phyloP scores from a whole-genome alignment of 2,888 invertebrate species.

The Microchrysa polita region DNA sequence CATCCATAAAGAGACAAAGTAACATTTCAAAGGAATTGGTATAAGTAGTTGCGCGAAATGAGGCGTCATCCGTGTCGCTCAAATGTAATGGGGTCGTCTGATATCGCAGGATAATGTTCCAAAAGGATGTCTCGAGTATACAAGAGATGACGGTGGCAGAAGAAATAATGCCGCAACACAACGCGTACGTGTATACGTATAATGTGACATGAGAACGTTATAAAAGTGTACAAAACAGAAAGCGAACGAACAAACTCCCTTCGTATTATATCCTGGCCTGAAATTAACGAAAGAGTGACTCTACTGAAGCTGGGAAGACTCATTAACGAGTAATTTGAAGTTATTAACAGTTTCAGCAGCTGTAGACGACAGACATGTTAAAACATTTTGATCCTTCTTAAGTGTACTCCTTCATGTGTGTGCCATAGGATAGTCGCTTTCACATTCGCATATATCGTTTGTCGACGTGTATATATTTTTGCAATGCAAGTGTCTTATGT shows the following conservation, averaged over 20 bases:
- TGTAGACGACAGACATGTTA: neutral
- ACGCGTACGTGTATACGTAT: too few species aligned
- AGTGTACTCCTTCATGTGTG: too few species aligned
- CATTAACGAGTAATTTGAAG: constrained; percentile 2
- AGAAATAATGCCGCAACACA: too few species aligned
- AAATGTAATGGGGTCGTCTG: constrained; percentile 30
- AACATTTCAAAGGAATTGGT: constrained; percentile 12
- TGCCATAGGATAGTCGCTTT: too few species aligned
- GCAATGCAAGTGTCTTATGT: too few species aligned
- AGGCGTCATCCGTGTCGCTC: constrained; percentile 6
- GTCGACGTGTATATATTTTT: too few species aligned
- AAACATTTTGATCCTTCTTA: too few species aligned
- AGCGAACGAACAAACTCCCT: too few species aligned
- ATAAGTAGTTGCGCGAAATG: constrained; percentile 18
- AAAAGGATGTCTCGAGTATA: constrained; percentile 23
- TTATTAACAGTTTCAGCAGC: constrained; percentile 4
- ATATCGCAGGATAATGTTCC: constrained; percentile 13
- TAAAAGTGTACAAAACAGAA: neutral
- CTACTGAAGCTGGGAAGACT: neutral
- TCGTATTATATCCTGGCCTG: neutral
- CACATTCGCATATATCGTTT: too few species aligned
- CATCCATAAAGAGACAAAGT: constrained; percentile 17
- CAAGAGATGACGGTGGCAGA: neutral
- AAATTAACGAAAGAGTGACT: too few species aligned
- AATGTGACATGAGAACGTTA: too few species aligned